phyloP scores from a whole-genome alignment of 1,140 invertebrate genomes.

The Psix sp. region DNA sequence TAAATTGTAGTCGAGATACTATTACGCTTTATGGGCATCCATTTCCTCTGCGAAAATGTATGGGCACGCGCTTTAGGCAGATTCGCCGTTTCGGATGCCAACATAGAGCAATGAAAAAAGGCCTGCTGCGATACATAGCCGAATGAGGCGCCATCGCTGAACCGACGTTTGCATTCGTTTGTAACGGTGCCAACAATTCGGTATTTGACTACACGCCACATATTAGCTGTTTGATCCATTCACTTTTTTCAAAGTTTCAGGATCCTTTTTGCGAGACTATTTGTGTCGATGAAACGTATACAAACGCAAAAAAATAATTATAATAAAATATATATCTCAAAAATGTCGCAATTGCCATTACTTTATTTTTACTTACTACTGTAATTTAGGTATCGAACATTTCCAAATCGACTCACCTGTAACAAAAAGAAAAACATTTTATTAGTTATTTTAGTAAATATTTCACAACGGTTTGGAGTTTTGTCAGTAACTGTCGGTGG shows the following conservation, averaged over 20 bases:
- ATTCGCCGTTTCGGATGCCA: conserved; percentile 44
- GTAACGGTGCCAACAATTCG: conserved; percentile 47
- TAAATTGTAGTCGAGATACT: conserved; percentile 56
- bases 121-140: conserved; percentile 25
- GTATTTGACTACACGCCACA: conserved; percentile 9
- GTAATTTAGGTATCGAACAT: too few species aligned
- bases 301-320: conserved; percentile 10
- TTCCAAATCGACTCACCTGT: too few species aligned
- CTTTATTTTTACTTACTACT: too few species aligned
- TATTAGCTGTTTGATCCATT: conserved; percentile 40
- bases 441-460: too few species aligned
- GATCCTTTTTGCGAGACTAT: not conserved
- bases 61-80: conserved; percentile 52
- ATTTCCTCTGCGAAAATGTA: conserved; percentile 55
- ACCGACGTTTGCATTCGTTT: conserved; percentile 53
- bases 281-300: conserved; percentile 17
- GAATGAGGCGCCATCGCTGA: conserved; percentile 44
- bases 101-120: conserved; percentile 46
- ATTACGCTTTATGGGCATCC: conserved; percentile 57
- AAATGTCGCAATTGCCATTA: too few species aligned
- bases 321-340: too few species aligned
- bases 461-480: too few species aligned
- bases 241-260: conserved; percentile 20
- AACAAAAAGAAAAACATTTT: too few species aligned
- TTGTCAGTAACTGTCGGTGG: too few species aligned